Evolutionary conservation across 2,888 invertebrate species (phyloP).

Genomic region (Thysanoteuthis rhombus): DNA sequence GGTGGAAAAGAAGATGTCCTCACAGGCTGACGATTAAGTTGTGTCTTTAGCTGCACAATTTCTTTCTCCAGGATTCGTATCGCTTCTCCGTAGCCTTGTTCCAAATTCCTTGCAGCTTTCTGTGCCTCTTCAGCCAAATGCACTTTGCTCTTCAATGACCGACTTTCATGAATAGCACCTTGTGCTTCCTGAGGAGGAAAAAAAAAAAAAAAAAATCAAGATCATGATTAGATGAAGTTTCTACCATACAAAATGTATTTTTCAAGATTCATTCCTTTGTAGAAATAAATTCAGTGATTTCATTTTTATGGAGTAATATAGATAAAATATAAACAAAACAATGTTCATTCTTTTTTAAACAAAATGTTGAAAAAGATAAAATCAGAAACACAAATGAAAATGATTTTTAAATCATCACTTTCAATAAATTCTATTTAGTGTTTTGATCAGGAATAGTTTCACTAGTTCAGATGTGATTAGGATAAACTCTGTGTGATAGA

Average conservation of each 20-base stretch:
- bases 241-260: not conserved
- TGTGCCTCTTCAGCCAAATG: slow-evolving; percentile 64
- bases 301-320: not conserved
- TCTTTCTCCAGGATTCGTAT: slow-evolving; percentile 62
- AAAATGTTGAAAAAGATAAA: too few relatives aligned
- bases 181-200: slow-evolving; percentile 54
- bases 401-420: too few relatives aligned
- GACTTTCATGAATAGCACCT: slow-evolving; percentile 57
- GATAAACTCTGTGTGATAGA: too few relatives aligned
- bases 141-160: slow-evolving; percentile 58
- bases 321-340: too few relatives aligned
- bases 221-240: not conserved
- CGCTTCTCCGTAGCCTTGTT: slow-evolving; percentile 66
- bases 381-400: too few relatives aligned
- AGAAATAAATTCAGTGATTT: not conserved
- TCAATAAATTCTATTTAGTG: too few relatives aligned
- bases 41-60: slow-evolving; percentile 54
- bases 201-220: not conserved
- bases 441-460: too few relatives aligned
- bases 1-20: not conserved
- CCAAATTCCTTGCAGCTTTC: slow-evolving; percentile 61
- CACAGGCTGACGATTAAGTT: slow-evolving; percentile 46
- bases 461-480: too few relatives aligned
- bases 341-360: too few relatives aligned
- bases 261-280: not conserved